These are phyloP conservation scores for Dasypogon diadema DNA, from an alignment of 2,888 invertebrate genomes.

Conservation along the genomic window DNA sequence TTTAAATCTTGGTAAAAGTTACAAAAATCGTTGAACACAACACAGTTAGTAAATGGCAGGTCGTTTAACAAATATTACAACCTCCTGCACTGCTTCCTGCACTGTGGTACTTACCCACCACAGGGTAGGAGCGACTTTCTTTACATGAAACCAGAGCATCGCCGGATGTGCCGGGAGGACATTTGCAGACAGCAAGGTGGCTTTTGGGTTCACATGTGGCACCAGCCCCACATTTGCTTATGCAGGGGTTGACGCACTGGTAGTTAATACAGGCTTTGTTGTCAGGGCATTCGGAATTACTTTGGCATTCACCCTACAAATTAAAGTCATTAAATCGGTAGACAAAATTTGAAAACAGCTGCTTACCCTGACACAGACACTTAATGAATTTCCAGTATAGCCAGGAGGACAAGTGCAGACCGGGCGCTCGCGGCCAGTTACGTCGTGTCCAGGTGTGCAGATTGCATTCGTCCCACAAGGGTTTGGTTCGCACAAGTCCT, in stretches of 20 bases:
- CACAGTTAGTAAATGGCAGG: conserved; percentile 26
- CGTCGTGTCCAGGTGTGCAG: conserved; percentile 87
- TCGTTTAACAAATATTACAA: conserved; percentile 20
- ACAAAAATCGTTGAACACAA: conserved; percentile 17
- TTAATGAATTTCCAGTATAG: conserved; percentile 82
- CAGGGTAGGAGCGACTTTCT: conserved; percentile 65
- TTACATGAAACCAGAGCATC: conserved; percentile 74
- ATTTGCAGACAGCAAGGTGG: conserved; percentile 87
- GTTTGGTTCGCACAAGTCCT: conserved; percentile 86
- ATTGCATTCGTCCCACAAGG: conserved; percentile 79
- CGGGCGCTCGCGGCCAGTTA: conserved; percentile 83
- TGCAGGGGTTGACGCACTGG: conserved; percentile 80
- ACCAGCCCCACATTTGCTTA: conserved; percentile 82
- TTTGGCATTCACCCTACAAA: conserved; percentile 80
- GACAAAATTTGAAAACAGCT: not conserved
- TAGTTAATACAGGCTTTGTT: conserved; percentile 83
- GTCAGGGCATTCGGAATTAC: conserved; percentile 81
- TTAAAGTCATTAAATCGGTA: conserved; percentile 54
- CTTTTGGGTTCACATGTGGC: conserved; percentile 81
- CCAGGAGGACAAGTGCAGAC: conserved; percentile 87
- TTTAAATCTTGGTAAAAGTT: not conserved
- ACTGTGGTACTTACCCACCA: conserved; percentile 65
- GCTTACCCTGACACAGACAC: conserved; percentile 75
- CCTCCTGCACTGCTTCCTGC: not conserved
- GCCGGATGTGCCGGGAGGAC: conserved; percentile 76